Conservation (phyloP, 2,888 invertebrate species). For the Drosophila stalkeri region DNA sequence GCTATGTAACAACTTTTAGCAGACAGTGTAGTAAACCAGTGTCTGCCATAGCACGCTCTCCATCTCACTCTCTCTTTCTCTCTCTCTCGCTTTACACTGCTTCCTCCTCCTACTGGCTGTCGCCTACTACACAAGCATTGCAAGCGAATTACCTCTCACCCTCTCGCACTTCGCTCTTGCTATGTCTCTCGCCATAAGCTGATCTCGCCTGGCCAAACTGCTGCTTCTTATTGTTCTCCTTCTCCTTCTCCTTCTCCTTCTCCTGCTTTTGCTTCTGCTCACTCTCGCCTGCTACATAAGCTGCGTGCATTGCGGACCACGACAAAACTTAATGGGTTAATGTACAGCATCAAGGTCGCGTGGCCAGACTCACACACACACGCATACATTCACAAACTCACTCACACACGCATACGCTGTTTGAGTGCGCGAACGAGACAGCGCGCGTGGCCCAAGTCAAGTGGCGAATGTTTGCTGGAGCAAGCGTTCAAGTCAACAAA, state of each 20-base stretch:
- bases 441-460: slow-evolving; percentile 31
- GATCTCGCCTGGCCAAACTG: slow-evolving; percentile 60
- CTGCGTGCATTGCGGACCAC: slow-evolving; percentile 54
- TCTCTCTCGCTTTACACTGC: neutral
- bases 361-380: slow-evolving; percentile 40
- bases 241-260: neutral
- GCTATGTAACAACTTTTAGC: slow-evolving; percentile 29
- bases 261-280: slow-evolving; percentile 1
- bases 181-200: slow-evolving; percentile 42
- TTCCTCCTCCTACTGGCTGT: slow-evolving; percentile 1
- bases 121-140: slow-evolving; percentile 1
- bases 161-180: neutral
- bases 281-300: slow-evolving; percentile 14
- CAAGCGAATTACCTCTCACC: neutral
- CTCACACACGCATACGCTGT: slow-evolving; percentile 3
- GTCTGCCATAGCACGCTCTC: slow-evolving; percentile 5
- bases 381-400: neutral
- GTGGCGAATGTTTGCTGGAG: slow-evolving; percentile 51
- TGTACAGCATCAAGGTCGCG: slow-evolving; percentile 76
- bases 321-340: slow-evolving; percentile 76
- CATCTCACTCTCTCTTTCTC: neutral
- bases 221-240: slow-evolving; percentile 4
- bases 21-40: slow-evolving; percentile 60
- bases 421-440: slow-evolving; percentile 15
- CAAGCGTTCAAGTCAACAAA: slow-evolving; percentile 56